Base-by-base conservation (phyloP, 23 tunicate species). In the Trididemnum miniatum region DNA sequence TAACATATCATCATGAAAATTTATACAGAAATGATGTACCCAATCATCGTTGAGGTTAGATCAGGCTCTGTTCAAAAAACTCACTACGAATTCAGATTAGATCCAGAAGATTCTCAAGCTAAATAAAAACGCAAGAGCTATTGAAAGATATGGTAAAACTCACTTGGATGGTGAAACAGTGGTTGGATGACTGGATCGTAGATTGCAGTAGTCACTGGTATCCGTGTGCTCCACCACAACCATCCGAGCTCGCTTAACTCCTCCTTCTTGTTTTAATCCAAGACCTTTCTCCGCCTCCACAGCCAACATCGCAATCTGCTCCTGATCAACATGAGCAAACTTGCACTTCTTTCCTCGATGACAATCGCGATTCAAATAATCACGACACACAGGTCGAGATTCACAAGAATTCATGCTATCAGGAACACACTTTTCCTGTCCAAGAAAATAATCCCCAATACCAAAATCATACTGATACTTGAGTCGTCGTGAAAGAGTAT, bases 391-490 rank as follows among this genome's bases (percentile, higher is more conserved):
- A 9, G 98, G 98, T 28, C 81, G 86, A 65, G 63, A 80, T n/a
- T n/a, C n/a, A n/a, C n/a, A n/a, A 33, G 52, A 65, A 2, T 39
- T 83, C 2, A 39, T 23, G 29, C 29, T 1, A 31, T 31, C 51
- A 7, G 27, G 51, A 0, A 15, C 36, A 2, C 51, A 35, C 44
- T 86, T 79, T 0, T 82, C 87, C 22, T 88, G 89, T 27, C 86
- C 90, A 15, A 84, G 32, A 52, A 78, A 84, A 30, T 52, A 79
- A 73, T 92, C 97, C 26, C 92, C 82, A 15, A 96, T 83, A 22
- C 99, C 99, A 40, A 90, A 79, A 31, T 96, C 99, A 71, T 86
- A 91, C 78, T 96, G 98, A 80, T 88, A 92, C 64, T 96, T 96
- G 31, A 87, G 65, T 31, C 88, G 72, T 5, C 80, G 86, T 0